Base-by-base conservation (phyloP, 2,888 invertebrate genomes). In the Desoria tigrina region DNA sequence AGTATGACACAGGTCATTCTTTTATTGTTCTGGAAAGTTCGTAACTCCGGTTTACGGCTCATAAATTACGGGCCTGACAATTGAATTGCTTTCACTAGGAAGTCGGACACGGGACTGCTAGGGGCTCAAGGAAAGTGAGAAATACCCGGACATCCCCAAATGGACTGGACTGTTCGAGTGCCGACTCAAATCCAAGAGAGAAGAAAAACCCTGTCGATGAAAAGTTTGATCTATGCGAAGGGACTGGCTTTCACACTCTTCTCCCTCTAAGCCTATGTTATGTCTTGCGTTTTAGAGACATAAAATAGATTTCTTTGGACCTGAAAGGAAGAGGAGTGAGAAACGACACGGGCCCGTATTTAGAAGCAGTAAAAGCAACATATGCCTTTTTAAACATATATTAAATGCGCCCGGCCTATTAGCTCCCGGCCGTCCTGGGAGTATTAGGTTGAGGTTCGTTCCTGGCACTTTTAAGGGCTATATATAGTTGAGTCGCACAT, bases 51-150 rank as follows among this genome's bases (percentile, higher is more conserved):
- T 60, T 65, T 65, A 65, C 65, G 65, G 60, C 65, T 57, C 60
- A 65, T 65, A 65, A 65, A 65, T 65, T 61, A 60, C 51, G 28
- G 45, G 42, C 32, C 32, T 64, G 65, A 65, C 65, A 65, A 65
- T 60, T 61, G 65, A 65, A 65, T 65, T 57, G 56, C 56, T 21
- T 55, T 32, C 23, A 57, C 56, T 57, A 57, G 21, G 2, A 57
- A 39, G n/a, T 32, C 3, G 45, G 45, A 21, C 45, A 18, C 16
- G 21, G 39, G 49, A 55, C 9, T 26, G 37, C 55, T n/a, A 32
- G 28, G 55, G 42, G 14, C 56, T 24, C 32, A 37, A 24, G 42
- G 39, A 57, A 32, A 57, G 56, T 57, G 56, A 57, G 56, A 57
- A 57, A 57, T 57, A 42, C 37, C 56, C 56, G 39, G 42, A 42